Evolutionary conservation across 2,888 invertebrate genomes (phyloP), one percentile per base, ranked within the genome.

Genomic region (Imbricaverruca yamaguchii): DNA sequence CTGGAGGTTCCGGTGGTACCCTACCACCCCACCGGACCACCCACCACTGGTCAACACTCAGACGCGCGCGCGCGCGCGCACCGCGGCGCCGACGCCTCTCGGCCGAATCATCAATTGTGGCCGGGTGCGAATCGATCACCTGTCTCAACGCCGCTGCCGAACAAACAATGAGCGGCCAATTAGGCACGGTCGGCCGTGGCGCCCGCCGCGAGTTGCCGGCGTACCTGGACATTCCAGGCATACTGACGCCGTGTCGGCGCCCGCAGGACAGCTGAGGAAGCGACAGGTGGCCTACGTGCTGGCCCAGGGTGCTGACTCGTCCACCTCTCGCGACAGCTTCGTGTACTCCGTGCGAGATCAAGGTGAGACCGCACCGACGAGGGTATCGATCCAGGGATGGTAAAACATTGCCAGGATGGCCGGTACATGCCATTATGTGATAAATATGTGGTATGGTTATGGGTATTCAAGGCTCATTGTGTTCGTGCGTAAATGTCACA

Each of bases 301-400:
- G 81, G 85, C 85, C 63, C 83, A 85, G 1, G 85, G 85, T 13
- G 85, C 84, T 15, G 86, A 87, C 82, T 86, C 85, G 56, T 86
- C 86, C 1, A 84, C 83, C 21, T 55, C 15, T 15, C 18, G 74
- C 74, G 87, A 87, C 83, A 84, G 84, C 81, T 87, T 87, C 84
- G 85, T 85, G 83, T 87, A 87, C 84, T 86, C 86, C 82, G 85
- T 87, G 74, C 83, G 85, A 10, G 87, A 87, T 83, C 84, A 85
- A 85, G 87, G 87, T 87, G 85, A 85, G 85, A 39, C 39, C 39
- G 39, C 39, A 1, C 39, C 39, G 39, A 39, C 39, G 39, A 39
- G 39, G 39, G 39, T 39, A 39, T 39, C 39, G 39, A 39, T 39
- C 39, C 39, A 39, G 39, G 39, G 39, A 39, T 39, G 39, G 39